Conservation (phyloP, 2,888 invertebrate species). For the Macrosiphum euphorbiae region DNA sequence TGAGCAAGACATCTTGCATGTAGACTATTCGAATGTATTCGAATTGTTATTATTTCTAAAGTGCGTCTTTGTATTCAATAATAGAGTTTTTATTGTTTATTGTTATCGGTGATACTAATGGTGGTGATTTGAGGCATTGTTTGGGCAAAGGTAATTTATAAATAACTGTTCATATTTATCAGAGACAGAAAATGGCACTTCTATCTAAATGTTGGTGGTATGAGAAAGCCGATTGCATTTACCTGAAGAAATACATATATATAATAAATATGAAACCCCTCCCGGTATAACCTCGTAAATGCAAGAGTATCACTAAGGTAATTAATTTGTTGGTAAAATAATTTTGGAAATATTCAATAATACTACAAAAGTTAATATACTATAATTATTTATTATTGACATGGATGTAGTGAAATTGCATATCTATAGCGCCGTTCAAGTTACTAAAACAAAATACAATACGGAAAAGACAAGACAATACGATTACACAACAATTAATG, state of each 20-base stretch:
- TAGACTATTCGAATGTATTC: background rate
- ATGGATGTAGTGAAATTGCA: background rate
- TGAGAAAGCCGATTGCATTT: background rate
- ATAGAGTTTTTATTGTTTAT: slow-evolving; percentile 20
- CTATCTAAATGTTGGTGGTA: background rate
- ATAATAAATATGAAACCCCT: background rate
- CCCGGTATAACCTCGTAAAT: background rate
- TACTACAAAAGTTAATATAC: background rate
- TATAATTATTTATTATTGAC: background rate
- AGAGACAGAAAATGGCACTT: background rate
- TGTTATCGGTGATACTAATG: background rate
- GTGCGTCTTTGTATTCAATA: background rate
- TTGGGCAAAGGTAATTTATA: background rate
- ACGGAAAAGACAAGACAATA: background rate
- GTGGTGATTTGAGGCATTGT: background rate
- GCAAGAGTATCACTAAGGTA: background rate
- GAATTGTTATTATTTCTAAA: background rate
- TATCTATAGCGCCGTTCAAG: background rate
- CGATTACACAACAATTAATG: background rate
- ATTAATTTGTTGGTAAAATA: background rate
- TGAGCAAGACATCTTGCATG: background rate
- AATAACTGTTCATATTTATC: background rate
- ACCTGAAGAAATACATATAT: background rate
- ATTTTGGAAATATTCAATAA: background rate
- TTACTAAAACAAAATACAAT: background rate